Evolutionary conservation across 2,888 invertebrate genomes (phyloP), one percentile per base, ranked within the genome.

Genomic region (Drosophila nr. fundita): DNA sequence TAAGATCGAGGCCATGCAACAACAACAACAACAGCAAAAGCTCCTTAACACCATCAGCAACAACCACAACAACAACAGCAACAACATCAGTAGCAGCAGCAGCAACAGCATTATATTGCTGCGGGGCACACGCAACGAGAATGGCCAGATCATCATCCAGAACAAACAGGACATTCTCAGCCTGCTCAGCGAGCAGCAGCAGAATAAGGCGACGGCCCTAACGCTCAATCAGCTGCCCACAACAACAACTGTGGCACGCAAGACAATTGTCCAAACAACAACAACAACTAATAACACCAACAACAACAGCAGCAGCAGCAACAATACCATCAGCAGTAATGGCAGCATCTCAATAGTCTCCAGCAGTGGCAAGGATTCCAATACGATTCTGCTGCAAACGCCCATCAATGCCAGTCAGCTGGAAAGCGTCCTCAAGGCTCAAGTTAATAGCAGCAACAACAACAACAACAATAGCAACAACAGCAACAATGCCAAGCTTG

Each of bases 141-240:
- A 93, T 86, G 93, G 93, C 62, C 93, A 93, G 89, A 93, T 93
- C 79, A 92, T 93, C 69, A 92, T 93, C 73, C 93, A 93, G 81
- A 93, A 93, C 76, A 93, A 93, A 75, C 93, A 93, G 89, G 93
- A 93, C 73, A 92, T 93, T 71, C 91, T 93, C 60, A 93, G 91
- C 79, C 91, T 93, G 84, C 91, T 93, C 73, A 93, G 87, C 73
- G 93, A 93, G 53, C 90, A 91, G 64, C 55, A 55, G 64, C 84
- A 91, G 67, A 82, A 82, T 69, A 83, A 87, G 68, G 80, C 91
- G 68, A 87, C 91, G 62, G 90, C 91, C 80, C 87, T 91, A 60
- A 84, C 91, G 64, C 82, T 89, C 40, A 92, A 92, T 77, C 92
- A 92, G 81, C 77, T 91, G 83, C 91, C 92, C 30, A 85, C 91